Evolutionary conservation across 2,888 invertebrate species (phyloP).

Genomic region (Tiliacea citrago): DNA sequence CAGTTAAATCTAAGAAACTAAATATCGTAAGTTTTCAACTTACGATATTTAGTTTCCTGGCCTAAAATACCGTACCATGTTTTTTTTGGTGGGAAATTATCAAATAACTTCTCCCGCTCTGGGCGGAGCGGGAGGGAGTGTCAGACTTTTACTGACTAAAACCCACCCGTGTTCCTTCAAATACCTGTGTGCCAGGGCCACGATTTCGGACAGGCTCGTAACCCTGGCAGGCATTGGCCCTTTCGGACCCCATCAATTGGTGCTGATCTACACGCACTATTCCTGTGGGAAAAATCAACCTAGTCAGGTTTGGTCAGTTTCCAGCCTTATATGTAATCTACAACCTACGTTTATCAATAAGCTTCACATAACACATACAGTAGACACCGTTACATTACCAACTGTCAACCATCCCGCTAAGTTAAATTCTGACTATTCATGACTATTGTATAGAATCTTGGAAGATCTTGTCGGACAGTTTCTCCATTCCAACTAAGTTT

Average conservation of each 20-base stretch:
- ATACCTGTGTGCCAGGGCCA: no score
- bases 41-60: not conserved
- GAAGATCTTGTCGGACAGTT: constrained; percentile 21
- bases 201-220: no score
- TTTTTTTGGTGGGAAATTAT: no score
- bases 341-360: not conserved
- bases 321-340: not conserved
- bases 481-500: constrained; percentile 6
- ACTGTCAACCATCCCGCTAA: not conserved
- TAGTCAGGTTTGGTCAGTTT: not conserved
- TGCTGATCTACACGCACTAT: not conserved
- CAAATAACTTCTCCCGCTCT: no score
- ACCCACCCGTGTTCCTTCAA: no score
- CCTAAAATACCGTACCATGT: not conserved
- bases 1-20: no score
- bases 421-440: not conserved
- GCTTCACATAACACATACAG: not conserved
- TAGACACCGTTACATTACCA: not conserved
- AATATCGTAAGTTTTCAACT: no score
- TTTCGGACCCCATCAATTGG: no score
- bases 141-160: no score
- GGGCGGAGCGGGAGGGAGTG: no score
- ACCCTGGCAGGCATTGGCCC: no score
- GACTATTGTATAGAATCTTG: constrained; percentile 12
- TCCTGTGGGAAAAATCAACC: not conserved